Percentiles rank a stretch among this genome's conserved stretches.
These are phyloP conservation scores for Perca schrenkii DNA, from an alignment of 2,113 vertebrate species.

Conservation along the genomic window DNA sequence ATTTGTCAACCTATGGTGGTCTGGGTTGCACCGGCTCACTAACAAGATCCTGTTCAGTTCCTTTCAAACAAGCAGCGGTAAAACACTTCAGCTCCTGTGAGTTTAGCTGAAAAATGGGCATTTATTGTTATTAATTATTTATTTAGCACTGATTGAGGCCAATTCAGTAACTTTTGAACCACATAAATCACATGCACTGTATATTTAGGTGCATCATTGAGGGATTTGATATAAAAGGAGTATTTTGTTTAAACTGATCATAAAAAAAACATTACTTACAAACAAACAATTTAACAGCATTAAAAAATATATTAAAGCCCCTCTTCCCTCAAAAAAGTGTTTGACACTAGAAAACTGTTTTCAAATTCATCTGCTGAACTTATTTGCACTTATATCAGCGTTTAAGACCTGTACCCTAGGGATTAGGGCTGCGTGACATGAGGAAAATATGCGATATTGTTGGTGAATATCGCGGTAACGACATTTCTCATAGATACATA, in stretches of 20 bases:
- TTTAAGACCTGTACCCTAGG: too few relatives aligned
- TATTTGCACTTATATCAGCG: neutral
- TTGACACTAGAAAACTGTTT: neutral
- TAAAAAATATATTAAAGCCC: neutral
- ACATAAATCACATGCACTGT: neutral
- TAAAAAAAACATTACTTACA: too few relatives aligned
- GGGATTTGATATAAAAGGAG: neutral
- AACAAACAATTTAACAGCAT: neutral
- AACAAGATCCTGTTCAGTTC: neutral
- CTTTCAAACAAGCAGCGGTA: neutral
- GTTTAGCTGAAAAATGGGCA: neutral
- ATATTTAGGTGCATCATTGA: neutral
- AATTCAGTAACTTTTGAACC: neutral
- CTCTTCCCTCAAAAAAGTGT: neutral
- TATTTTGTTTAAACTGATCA: neutral
- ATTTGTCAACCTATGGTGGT: neutral
- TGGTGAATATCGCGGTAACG: too few relatives aligned
- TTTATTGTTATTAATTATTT: neutral
- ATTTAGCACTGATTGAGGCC: neutral
- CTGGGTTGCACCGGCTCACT: neutral
- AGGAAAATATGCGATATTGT: too few relatives aligned
- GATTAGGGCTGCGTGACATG: too few relatives aligned
- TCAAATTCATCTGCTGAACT: neutral
- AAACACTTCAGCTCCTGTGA: neutral
- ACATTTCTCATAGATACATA: too few relatives aligned